Evolutionary conservation across 2,888 invertebrate species (phyloP).

Genomic region (Tortrix viridana): DNA sequence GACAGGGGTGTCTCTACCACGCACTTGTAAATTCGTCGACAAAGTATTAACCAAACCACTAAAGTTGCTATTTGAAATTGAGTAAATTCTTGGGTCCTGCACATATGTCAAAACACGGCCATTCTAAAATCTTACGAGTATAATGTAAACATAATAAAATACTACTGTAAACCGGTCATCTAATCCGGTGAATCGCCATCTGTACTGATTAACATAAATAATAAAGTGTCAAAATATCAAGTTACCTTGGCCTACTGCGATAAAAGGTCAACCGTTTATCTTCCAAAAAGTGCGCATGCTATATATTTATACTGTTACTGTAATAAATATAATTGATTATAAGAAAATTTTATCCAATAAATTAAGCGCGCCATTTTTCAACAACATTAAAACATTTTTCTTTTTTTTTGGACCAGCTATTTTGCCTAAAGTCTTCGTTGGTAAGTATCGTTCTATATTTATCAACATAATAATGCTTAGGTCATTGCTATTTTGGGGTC

Average conservation of each 20-base stretch:
- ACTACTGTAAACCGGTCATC: not conserved
- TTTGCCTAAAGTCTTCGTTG: not conserved
- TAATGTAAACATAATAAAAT: too few species aligned
- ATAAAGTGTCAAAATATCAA: constrained; percentile 8
- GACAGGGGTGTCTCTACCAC: too few species aligned
- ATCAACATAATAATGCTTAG: not conserved
- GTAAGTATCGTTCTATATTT: not conserved
- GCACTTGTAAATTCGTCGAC: too few species aligned
- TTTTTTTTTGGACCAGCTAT: not conserved
- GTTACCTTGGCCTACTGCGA: constrained; percentile 20
- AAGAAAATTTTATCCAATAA: not conserved
- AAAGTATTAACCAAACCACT: too few species aligned
- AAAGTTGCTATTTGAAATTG: too few species aligned
- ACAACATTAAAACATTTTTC: not conserved
- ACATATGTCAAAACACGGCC: too few species aligned
- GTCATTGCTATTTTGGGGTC: constrained; percentile 1
- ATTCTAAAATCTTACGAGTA: too few species aligned
- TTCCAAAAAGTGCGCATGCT: not conserved
- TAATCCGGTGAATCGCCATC: not conserved
- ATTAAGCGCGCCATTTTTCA: constrained; percentile 5
- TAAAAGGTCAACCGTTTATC: constrained; percentile 10
- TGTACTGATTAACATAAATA: constrained; percentile 8
- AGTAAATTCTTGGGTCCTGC: too few species aligned
- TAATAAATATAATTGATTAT: too few species aligned
- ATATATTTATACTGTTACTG: too few species aligned